phyloP scores from a whole-genome alignment of 2,888 invertebrate genomes.

The Agriotes lineatus region DNA sequence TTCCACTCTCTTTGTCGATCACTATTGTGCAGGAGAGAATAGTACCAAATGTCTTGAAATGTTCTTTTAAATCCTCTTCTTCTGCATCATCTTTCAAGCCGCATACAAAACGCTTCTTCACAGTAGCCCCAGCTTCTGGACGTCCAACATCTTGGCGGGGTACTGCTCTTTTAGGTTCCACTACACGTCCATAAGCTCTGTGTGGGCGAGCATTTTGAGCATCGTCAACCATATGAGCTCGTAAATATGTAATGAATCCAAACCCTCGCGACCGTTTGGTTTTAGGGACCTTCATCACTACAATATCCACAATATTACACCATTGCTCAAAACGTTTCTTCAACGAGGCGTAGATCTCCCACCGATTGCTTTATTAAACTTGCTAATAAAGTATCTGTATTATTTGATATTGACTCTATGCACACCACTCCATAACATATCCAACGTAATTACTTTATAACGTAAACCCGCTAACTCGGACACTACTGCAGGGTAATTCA shows the following conservation, averaged over 20 bases:
- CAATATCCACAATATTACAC: conserved; percentile 96
- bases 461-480: no score
- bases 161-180: conserved; percentile 97
- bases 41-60: conserved; percentile 85
- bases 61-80: conserved; percentile 87
- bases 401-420: no score
- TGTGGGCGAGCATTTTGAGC: conserved; percentile 93
- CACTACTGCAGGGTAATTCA: no score
- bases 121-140: conserved; percentile 93
- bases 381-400: no score
- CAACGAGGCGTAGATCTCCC: conserved; percentile 88
- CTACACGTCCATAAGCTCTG: conserved; percentile 92
- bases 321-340: conserved; percentile 96
- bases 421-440: no score
- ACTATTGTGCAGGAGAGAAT: conserved; percentile 89
- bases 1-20: conserved; percentile 92
- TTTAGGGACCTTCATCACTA: conserved; percentile 96
- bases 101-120: conserved; percentile 95
- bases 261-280: conserved; percentile 97
- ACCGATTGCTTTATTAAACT: no score
- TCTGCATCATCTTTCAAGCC: conserved; percentile 93
- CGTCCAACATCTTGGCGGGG: conserved; percentile 92
- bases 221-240: conserved; percentile 95
- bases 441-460: no score
- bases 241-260: conserved; percentile 96